Base-by-base conservation (phyloP, 2,888 invertebrate genomes). In the Hydraecia micacea region DNA sequence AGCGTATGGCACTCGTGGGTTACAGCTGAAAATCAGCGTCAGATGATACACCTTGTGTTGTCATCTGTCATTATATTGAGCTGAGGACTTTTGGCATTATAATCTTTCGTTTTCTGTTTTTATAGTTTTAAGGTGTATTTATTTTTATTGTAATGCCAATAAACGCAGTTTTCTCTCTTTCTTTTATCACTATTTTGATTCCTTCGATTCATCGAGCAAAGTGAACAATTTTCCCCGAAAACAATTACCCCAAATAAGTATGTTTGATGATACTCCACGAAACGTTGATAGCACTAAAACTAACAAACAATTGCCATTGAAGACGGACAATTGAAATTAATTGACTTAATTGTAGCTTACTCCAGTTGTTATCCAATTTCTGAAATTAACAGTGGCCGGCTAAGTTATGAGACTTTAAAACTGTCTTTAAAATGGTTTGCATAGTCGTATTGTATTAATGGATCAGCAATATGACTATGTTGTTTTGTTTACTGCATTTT, bases 341-440 rank as follows among this genome's bases (percentile, higher is more conserved):
- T 86, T 80, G 72, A 79, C 76, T 83, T 86, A 87, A 89, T 89
- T 83, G 85, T 73, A 85, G 83, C 81, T 85, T 81, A 84, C 74
- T 62, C 69, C 72, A 81, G 77, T 86, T 80, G 85, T 86, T 81
- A 88, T 84, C 85, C 88, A 89, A 89, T 89, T 87, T 85, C 77
- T 76, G 73, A 79, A 86, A 89, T 89, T 74, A 86, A 84, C 85
- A 77, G 74, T 52, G 36, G 65, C 75, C 18, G 28, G 75, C 39
- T 67, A 88, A 87, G 83, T 87, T 87, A 83, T 88, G 67, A 79
- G 74, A 75, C 71, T 79, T 75, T 73, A 77, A 87, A 73, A 32
- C 60, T 36, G 46, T 36, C 58, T 79, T 81, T 72, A 72, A 63
- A 86, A 71, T 71, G n/a, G 32, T 77, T 70, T 65, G 25, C 58